Conservation (phyloP, 2,888 invertebrate species). For the Pandemis heparana region DNA sequence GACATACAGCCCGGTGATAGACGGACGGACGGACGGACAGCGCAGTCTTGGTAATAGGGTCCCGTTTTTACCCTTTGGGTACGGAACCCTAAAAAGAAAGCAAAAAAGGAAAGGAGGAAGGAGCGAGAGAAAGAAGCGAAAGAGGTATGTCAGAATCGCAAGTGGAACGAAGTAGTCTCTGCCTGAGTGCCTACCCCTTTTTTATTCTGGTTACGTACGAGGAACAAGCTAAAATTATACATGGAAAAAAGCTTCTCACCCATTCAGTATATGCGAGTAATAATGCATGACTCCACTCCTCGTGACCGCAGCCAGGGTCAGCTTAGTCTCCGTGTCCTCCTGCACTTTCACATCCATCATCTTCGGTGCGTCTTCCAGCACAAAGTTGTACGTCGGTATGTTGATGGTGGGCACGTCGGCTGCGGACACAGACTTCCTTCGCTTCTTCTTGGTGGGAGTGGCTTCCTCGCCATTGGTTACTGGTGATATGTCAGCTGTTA, state of each 20-base stretch:
- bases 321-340: constrained; percentile 81
- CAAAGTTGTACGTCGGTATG: constrained; percentile 83
- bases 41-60: no score
- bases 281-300: constrained; percentile 92
- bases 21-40: no score
- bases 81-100: no score
- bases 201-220: no score
- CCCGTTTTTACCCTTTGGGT: no score
- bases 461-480: constrained; percentile 67
- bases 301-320: constrained; percentile 86
- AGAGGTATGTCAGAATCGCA: no score
- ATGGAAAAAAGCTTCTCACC: constrained; percentile 72
- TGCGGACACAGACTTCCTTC: constrained; percentile 62
- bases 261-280: constrained; percentile 91
- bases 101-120: no score
- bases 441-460: constrained; percentile 68
- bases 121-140: no score
- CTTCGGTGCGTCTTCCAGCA: constrained; percentile 89
- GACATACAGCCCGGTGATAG: no score
- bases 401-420: constrained; percentile 45
- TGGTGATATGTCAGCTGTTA: constrained; percentile 63
- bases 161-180: no score
- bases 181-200: no score
- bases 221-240: no score
- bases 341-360: constrained; percentile 77